Percentiles rank a stretch among this genome's conserved stretches.
phyloP scores from a whole-genome alignment of 1,140 invertebrate species.

The Amyelois transitella region DNA sequence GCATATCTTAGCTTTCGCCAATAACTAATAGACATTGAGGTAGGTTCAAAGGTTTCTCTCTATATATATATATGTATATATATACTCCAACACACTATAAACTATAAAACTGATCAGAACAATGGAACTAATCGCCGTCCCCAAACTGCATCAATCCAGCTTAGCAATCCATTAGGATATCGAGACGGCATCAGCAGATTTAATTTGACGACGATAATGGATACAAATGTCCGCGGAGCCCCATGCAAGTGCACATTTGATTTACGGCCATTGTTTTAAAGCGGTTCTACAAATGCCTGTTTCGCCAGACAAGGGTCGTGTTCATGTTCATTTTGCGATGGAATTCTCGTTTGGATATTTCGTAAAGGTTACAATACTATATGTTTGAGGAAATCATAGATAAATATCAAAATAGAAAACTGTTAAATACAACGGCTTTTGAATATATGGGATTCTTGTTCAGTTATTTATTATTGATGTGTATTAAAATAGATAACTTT shows the following conservation, averaged over 20 bases:
- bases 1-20: too few species aligned
- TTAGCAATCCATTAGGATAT: constrained; percentile 52
- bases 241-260: constrained; percentile 10
- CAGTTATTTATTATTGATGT: too few species aligned
- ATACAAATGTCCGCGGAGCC: constrained; percentile 41
- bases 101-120: background rate
- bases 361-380: background rate
- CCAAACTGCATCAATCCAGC: background rate
- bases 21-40: too few species aligned
- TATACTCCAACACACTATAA: too few species aligned
- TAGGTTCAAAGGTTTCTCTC: too few species aligned
- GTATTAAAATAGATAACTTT: too few species aligned
- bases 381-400: too few species aligned
- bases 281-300: background rate
- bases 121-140: background rate
- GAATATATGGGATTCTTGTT: too few species aligned
- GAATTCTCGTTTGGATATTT: background rate
- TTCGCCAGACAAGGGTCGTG: background rate
- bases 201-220: constrained; percentile 54
- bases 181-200: constrained; percentile 42
- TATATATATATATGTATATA: too few species aligned
- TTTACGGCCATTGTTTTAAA: background rate
- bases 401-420: too few species aligned
- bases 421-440: too few species aligned
- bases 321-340: background rate